These are phyloP conservation scores for Falco peregrinus DNA, from an alignment of 2,797 vertebrate genomes.

Conservation along the genomic window DNA sequence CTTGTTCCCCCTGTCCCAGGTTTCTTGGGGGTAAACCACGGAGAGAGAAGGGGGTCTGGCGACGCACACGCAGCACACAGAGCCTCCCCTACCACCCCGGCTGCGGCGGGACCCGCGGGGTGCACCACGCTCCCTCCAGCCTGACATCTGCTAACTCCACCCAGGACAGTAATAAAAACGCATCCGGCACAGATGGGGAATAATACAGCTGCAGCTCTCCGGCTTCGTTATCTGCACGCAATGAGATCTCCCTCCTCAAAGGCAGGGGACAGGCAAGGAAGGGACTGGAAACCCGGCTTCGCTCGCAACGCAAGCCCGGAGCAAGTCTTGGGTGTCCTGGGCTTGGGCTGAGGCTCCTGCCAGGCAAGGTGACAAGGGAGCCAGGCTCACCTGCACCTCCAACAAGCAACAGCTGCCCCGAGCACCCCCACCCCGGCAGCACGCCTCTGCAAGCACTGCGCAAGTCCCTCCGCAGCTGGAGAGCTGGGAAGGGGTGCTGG, in stretches of 20 bases:
- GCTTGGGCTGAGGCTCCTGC: neutral
- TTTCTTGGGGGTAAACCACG: neutral
- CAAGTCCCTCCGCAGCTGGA: neutral
- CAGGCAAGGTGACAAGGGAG: neutral
- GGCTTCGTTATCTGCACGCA: accelerated
- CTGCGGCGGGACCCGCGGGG: neutral
- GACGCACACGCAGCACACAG: neutral
- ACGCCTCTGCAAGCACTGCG: accelerated
- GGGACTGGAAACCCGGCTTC: neutral
- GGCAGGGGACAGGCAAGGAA: neutral
- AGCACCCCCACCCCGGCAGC: accelerated
- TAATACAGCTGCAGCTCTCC: neutral
- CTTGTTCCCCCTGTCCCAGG: neutral
- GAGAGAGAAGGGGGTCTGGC: neutral
- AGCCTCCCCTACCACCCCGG: neutral
- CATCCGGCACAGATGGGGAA: neutral
- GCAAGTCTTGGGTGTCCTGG: neutral
- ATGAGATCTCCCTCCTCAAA: neutral
- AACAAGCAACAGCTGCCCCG: neutral
- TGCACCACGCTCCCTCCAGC: neutral
- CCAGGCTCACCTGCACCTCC: neutral
- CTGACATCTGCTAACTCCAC: neutral
- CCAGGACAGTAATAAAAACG: neutral
- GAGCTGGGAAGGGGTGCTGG: neutral
- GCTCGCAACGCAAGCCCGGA: accelerated